Percentiles rank a stretch among this genome's conserved stretches.
Conservation (phyloP, 2,113 vertebrate genomes). For the Caretta caretta region DNA sequence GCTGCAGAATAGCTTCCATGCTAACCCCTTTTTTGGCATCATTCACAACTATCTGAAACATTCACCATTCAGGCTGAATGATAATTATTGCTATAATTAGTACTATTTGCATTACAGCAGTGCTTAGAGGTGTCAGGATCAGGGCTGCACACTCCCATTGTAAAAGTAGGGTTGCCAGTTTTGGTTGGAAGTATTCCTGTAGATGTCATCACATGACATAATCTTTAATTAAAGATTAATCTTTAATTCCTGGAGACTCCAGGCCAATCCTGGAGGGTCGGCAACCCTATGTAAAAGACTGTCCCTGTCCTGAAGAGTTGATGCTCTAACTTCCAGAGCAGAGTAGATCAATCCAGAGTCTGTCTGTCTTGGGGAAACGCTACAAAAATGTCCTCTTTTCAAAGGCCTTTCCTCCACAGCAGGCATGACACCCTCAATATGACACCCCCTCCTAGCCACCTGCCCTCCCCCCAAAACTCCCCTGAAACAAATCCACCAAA, state of each 20-base stretch:
- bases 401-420: background rate
- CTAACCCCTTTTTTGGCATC: background rate
- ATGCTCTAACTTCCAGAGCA: background rate
- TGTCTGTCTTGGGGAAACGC: background rate
- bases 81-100: background rate
- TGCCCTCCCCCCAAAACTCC: background rate
- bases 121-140: background rate
- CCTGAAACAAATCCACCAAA: background rate
- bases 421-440: background rate
- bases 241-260: no score
- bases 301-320: background rate
- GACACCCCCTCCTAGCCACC: background rate
- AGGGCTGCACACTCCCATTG: background rate
- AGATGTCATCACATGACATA: no score
- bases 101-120: background rate
- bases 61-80: background rate
- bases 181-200: no score
- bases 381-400: background rate
- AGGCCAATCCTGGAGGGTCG: no score
- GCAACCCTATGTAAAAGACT: background rate
- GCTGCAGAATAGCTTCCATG: background rate
- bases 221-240: no score
- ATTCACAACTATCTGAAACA: background rate
- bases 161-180: background rate
- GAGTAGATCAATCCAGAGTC: background rate